phyloP scores from a whole-genome alignment of 2,888 invertebrate species.

The Acronicta aceris region DNA sequence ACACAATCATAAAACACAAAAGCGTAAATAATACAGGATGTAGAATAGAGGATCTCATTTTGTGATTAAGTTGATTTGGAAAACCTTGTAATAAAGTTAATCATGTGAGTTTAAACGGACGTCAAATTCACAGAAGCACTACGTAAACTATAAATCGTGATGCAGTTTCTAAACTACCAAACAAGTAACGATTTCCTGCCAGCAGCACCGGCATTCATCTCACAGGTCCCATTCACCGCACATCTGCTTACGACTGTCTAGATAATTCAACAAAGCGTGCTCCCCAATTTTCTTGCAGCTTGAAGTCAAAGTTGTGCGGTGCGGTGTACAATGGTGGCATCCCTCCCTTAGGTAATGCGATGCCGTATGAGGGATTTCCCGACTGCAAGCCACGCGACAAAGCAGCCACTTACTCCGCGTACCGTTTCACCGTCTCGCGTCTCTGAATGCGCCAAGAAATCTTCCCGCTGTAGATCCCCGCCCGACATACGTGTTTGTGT shows the following conservation, averaged over 20 bases:
- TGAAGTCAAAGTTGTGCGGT: conserved; percentile 57
- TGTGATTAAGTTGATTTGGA: background rate
- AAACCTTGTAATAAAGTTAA: conserved; percentile 12
- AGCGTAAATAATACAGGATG: too few relatives aligned
- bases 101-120: background rate
- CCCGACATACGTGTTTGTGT: conserved; percentile 74
- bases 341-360: conserved; percentile 61
- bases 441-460: conserved; percentile 76
- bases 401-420: conserved; percentile 76
- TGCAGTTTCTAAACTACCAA: conserved; percentile 31
- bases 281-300: conserved; percentile 56
- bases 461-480: conserved; percentile 62
- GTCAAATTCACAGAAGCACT: conserved; percentile 2
- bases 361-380: conserved; percentile 71
- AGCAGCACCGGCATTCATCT: conserved; percentile 42
- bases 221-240: conserved; percentile 44
- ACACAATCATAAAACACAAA: too few relatives aligned
- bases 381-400: conserved; percentile 65
- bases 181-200: conserved; percentile 46
- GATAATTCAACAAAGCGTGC: conserved; percentile 59
- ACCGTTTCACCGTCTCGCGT: conserved; percentile 72
- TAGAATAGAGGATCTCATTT: too few relatives aligned
- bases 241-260: conserved; percentile 59
- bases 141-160: conserved; percentile 13
- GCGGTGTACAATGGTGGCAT: conserved; percentile 46